Percentiles rank a stretch among this genome's conserved stretches.
phyloP scores from a whole-genome alignment of 2,113 vertebrate genomes.

The Calonectris borealis region DNA sequence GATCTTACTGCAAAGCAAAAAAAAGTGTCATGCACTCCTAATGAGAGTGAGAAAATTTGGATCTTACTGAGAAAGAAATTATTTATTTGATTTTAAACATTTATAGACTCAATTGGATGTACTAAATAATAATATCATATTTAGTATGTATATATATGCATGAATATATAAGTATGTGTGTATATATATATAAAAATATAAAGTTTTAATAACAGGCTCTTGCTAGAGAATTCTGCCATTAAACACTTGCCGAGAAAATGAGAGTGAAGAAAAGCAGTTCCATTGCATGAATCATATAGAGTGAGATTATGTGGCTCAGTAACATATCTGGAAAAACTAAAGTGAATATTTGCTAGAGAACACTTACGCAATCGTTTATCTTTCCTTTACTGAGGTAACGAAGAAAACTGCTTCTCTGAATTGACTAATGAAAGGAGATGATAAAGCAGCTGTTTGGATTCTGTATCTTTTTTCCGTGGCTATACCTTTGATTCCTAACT shows the following conservation, averaged over 20 bases:
- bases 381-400: background rate
- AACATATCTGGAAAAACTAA: background rate
- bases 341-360: background rate
- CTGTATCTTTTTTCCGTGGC: background rate
- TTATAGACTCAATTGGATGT: background rate
- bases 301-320: background rate
- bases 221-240: background rate
- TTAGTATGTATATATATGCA: background rate
- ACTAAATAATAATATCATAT: conserved; percentile 8
- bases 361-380: background rate
- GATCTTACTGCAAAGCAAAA: background rate
- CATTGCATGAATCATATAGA: background rate
- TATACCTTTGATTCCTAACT: conserved; percentile 1
- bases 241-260: background rate
- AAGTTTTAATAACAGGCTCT: background rate
- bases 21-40: background rate
- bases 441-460: background rate
- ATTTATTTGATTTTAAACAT: conserved; percentile 35
- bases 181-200: background rate
- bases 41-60: background rate
- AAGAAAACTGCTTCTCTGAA: background rate
- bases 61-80: background rate
- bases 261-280: background rate
- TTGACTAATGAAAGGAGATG: background rate
- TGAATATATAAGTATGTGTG: background rate